phyloP scores from a whole-genome alignment of 2,113 vertebrate genomes.

The Tetrax tetrax region DNA sequence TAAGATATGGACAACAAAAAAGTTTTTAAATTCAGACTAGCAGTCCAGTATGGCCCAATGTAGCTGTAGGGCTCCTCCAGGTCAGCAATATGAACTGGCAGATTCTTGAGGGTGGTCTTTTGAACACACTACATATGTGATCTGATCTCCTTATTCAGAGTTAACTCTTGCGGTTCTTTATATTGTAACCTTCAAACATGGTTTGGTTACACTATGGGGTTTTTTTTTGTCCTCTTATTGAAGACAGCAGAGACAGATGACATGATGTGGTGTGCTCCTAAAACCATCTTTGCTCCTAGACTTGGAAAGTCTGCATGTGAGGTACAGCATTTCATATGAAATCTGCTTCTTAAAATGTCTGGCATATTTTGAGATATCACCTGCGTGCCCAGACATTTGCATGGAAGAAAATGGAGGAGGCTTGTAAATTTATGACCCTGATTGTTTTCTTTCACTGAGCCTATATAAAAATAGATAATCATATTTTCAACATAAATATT shows the following conservation, averaged over 20 bases:
- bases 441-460: neutral
- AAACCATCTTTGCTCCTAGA: neutral
- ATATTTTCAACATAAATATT: neutral
- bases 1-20: neutral
- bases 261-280: neutral
- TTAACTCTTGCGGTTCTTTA: neutral
- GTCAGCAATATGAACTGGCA: neutral
- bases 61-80: neutral
- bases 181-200: neutral
- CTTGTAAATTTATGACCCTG: neutral
- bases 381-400: neutral
- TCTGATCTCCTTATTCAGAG: neutral
- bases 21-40: neutral
- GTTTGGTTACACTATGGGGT: neutral
- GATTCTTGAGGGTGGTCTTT: neutral
- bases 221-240: neutral
- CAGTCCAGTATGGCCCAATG: neutral
- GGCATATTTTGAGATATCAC: neutral
- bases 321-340: neutral
- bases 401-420: neutral
- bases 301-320: neutral
- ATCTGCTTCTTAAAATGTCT: neutral
- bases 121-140: neutral
- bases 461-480: neutral
- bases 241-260: neutral